phyloP scores from a whole-genome alignment of 2,797 vertebrate genomes.

The Lepidocolaptes lacrymiger region DNA sequence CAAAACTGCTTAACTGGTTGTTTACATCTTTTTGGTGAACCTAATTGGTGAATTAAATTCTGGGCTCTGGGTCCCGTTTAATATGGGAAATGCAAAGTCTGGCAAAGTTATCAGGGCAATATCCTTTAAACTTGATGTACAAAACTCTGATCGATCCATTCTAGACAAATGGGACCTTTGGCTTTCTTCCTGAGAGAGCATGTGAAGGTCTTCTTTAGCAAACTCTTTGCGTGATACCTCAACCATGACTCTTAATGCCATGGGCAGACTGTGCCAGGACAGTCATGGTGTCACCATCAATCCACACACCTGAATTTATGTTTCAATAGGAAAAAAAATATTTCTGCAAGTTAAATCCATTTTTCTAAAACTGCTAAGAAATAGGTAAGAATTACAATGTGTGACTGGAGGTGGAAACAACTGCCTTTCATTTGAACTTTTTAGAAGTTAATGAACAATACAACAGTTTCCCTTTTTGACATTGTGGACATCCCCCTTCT shows the following conservation, averaged over 20 bases:
- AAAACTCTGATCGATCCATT: not conserved
- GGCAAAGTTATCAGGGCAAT: constrained; percentile 10
- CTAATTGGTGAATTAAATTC: not conserved
- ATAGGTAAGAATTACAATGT: not conserved
- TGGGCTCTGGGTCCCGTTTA: not conserved
- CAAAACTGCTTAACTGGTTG: not conserved
- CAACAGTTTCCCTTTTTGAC: not conserved
- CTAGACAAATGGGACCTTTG: constrained; percentile 35
- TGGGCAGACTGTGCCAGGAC: not conserved
- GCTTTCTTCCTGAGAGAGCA: not conserved
- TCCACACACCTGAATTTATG: not conserved
- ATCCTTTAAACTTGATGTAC: not conserved
- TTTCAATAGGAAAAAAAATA: not conserved
- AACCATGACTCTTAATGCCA: not conserved
- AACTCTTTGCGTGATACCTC: not conserved
- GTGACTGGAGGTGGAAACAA: not conserved
- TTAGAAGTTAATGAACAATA: not conserved
- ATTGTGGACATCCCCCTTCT: not conserved
- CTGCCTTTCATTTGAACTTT: not conserved
- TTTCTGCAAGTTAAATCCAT: not conserved
- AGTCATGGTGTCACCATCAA: not conserved
- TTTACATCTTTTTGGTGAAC: not conserved
- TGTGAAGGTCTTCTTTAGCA: constrained; percentile 22
- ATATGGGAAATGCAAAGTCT: constrained; percentile 33
- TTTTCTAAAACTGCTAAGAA: not conserved